A percentile compares a stretch with the other conserved stretches of the same genome.
Evolutionary conservation across 2,113 vertebrate genomes (phyloP).

Genomic region (Rhodinocichla rosea): DNA sequence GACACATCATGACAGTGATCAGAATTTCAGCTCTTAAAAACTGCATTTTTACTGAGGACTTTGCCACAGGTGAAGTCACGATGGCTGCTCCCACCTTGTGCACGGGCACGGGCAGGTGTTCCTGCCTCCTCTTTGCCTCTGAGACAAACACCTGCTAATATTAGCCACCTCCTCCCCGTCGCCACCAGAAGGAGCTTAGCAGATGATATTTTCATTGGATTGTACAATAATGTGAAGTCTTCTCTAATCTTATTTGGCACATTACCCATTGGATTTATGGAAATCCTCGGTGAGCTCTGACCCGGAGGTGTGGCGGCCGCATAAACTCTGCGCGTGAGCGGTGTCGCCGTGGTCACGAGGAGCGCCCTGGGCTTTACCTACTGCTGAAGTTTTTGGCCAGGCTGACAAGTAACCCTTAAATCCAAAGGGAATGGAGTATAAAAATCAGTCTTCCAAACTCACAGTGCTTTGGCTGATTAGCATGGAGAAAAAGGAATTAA

Average conservation of each 20-base stretch:
- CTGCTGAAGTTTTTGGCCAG: conserved; percentile 58
- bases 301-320: conserved; percentile 80
- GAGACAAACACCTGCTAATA: conserved; percentile 73
- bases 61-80: conserved; percentile 66
- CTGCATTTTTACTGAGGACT: conserved; percentile 70
- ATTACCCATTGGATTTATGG: conserved; percentile 86
- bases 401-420: conserved; percentile 8
- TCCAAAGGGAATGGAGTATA: conserved; percentile 21
- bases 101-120: conserved; percentile 68
- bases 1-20: neutral
- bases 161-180: conserved; percentile 81
- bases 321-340: conserved; percentile 61
- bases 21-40: neutral
- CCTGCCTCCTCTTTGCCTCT: conserved; percentile 71
- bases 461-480: conserved; percentile 58
- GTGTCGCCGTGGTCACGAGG: conserved; percentile 36
- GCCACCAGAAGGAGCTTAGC: conserved; percentile 82
- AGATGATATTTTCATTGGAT: conserved; percentile 91
- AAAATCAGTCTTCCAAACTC: conserved; percentile 55
- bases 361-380: conserved; percentile 76
- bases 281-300: conserved; percentile 85
- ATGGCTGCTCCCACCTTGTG: conserved; percentile 68
- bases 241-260: conserved; percentile 90
- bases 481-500: conserved; percentile 63
- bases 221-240: conserved; percentile 81